phyloP scores from a whole-genome alignment of 2,113 vertebrate genomes.

The Rhinopomastus cyanomelas region DNA sequence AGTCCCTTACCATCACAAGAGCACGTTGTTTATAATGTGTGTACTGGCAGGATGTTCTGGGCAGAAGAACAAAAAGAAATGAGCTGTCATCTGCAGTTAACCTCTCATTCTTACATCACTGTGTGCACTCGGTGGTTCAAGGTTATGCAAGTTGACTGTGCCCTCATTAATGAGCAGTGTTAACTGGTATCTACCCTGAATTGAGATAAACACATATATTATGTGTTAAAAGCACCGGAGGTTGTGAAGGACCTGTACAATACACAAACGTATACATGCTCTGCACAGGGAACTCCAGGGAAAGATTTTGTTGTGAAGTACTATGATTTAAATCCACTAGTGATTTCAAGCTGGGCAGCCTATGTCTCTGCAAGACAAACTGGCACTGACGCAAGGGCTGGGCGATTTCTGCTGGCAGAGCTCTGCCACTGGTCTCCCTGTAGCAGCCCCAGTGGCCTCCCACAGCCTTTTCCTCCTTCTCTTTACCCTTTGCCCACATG shows the following conservation, averaged over 20 bases:
- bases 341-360: background rate
- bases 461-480: background rate
- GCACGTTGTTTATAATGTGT: slow-evolving; percentile 1
- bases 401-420: background rate
- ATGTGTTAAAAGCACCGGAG: background rate
- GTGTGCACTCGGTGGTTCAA: background rate
- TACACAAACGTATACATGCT: background rate
- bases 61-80: slow-evolving; percentile 50
- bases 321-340: background rate
- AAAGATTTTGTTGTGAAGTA: background rate
- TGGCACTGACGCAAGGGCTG: accelerated
- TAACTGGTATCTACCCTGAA: slow-evolving; percentile 25
- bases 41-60: slow-evolving; percentile 4
- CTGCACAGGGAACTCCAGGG: background rate
- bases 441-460: background rate
- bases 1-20: background rate
- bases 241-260: background rate
- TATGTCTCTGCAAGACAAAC: background rate
- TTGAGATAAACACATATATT: background rate
- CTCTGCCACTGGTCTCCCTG: background rate
- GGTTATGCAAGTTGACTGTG: slow-evolving; percentile 42
- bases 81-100: slow-evolving; percentile 53
- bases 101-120: slow-evolving; percentile 15
- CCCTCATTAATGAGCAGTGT: slow-evolving; percentile 38
- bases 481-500: background rate